Evolutionary conservation across 2,888 invertebrate genomes (phyloP).

Genomic region (Watsonalla binaria): DNA sequence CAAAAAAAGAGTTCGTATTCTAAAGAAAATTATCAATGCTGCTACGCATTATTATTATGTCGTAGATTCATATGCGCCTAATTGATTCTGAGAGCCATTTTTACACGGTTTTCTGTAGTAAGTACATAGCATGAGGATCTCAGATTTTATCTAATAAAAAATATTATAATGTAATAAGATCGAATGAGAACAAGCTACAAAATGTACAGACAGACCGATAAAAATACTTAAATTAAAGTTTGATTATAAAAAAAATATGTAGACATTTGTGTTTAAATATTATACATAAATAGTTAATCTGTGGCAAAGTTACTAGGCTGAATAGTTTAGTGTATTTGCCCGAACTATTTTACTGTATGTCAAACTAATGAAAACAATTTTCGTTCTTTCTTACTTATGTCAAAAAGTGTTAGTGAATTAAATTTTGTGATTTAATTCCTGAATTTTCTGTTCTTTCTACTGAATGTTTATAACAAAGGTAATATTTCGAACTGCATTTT

Average conservation of each 20-base stretch:
- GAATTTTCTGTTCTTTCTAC: conserved; percentile 47
- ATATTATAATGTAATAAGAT: too few species aligned
- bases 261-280: too few species aligned
- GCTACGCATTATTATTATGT: too few species aligned
- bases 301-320: not conserved
- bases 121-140: too few species aligned
- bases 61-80: too few species aligned
- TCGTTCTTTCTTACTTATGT: conserved; percentile 54
- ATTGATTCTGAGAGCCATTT: too few species aligned
- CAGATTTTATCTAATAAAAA: too few species aligned
- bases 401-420: conserved; percentile 66
- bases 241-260: too few species aligned
- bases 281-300: too few species aligned
- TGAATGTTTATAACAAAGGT: conserved; percentile 50
- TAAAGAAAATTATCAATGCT: too few species aligned
- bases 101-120: too few species aligned
- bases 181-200: not conserved
- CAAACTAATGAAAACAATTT: conserved; percentile 35
- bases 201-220: not conserved
- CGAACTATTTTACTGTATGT: conserved; percentile 4
- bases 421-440: conserved; percentile 55
- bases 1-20: too few species aligned
- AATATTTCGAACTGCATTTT: conserved; percentile 10
- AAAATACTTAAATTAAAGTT: not conserved
- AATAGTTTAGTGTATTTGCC: not conserved